phyloP scores from a whole-genome alignment of 2,797 vertebrate species.

The Oreortyx pictus region DNA sequence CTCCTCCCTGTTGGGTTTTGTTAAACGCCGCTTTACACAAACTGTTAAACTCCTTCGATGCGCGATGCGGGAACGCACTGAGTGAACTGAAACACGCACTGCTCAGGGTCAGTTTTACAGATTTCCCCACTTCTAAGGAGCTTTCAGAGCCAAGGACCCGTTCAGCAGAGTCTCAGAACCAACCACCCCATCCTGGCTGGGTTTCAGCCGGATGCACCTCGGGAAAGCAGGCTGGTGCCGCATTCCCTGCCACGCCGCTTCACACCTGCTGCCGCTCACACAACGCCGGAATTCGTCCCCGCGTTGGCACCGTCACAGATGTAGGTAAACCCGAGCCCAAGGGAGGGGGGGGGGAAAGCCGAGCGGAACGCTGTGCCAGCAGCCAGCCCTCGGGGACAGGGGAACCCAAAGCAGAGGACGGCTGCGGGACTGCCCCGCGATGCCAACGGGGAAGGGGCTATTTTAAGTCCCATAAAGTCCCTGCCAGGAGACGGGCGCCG shows the following conservation, averaged over 20 bases:
- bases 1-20: not conserved
- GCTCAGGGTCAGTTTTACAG: not conserved
- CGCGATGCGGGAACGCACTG: not conserved
- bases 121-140: not conserved
- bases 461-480: not conserved
- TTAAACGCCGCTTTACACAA: not conserved
- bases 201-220: not conserved
- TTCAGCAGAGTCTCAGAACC: not conserved
- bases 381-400: not conserved
- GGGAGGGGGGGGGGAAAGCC: constrained; percentile 27
- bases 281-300: rapidly evolving
- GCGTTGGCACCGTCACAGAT: not conserved
- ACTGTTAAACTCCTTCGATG: not conserved
- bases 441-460: not conserved
- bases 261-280: not conserved
- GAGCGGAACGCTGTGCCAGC: not conserved
- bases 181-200: not conserved
- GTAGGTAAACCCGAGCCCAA: not conserved
- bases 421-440: no score
- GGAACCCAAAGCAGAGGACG: not conserved
- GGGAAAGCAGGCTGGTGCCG: not conserved
- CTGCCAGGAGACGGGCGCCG: not conserved
- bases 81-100: not conserved
- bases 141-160: not conserved
- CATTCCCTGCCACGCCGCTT: not conserved